Evolutionary conservation across 1,140 invertebrate genomes (phyloP).

Genomic region (Tetramorium parvispinum): DNA sequence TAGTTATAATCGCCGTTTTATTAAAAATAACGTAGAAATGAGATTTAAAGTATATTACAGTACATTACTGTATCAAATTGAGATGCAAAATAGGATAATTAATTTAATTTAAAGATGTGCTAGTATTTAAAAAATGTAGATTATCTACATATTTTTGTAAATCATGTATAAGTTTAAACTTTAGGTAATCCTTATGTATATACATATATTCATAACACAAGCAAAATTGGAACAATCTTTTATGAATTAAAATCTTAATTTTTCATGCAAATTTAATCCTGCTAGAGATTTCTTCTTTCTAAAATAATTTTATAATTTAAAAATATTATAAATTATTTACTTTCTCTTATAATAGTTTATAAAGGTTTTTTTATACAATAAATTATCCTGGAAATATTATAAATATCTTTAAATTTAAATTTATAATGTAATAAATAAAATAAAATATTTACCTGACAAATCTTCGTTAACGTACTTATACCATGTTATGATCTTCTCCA

Average conservation of each 20-base stretch:
- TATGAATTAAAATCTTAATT: background rate
- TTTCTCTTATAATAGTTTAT: background rate
- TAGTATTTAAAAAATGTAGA: background rate
- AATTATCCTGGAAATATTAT: background rate
- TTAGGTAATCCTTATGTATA: background rate
- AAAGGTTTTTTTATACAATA: background rate
- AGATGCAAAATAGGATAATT: background rate
- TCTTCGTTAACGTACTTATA: constrained; percentile 15
- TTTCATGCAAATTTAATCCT: background rate
- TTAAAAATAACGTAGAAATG: no score
- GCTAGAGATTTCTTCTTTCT: background rate
- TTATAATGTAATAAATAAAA: background rate
- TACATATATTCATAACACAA: background rate
- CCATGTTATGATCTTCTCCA: background rate
- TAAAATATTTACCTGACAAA: background rate
- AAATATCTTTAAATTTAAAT: background rate
- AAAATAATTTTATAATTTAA: background rate
- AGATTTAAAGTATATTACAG: no score
- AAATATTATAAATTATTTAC: background rate
- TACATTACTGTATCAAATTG: no score
- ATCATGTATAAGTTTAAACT: background rate
- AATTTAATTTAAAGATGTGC: background rate
- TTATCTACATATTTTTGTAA: background rate
- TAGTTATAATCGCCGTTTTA: no score
- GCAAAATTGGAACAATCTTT: background rate